Percentiles rank a stretch among this genome's conserved stretches.
These are phyloP conservation scores for Catonia carolina DNA, from an alignment of 2,888 invertebrate genomes.

Conservation along the genomic window DNA sequence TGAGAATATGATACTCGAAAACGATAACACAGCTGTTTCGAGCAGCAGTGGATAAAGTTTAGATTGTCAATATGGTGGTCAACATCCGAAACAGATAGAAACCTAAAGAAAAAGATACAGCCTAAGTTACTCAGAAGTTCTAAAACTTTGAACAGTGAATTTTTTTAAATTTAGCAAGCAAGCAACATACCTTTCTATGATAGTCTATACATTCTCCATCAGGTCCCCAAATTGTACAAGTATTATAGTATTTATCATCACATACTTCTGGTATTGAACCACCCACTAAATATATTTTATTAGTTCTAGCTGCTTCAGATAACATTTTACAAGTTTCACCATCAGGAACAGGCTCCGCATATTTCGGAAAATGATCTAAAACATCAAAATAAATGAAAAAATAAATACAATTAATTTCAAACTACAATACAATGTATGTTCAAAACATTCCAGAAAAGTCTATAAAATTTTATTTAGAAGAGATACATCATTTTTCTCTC, in stretches of 20 bases:
- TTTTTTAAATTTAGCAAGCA: too few species aligned
- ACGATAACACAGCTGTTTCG: too few species aligned
- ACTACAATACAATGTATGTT: constrained; percentile 9
- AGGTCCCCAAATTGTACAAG: constrained; percentile 78
- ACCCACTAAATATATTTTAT: constrained; percentile 73
- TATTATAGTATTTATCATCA: constrained; percentile 67
- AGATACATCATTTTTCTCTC: too few species aligned
- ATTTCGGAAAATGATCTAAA: constrained; percentile 67
- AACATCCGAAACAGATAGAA: too few species aligned
- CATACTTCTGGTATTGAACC: constrained; percentile 84
- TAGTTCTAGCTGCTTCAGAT: constrained; percentile 66
- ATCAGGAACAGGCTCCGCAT: constrained; percentile 75
- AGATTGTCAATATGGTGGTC: too few species aligned
- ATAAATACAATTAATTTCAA: constrained; percentile 16
- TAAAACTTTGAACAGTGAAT: too few species aligned
- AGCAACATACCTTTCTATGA: constrained; percentile 67
- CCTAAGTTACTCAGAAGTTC: too few species aligned
- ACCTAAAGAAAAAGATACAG: too few species aligned
- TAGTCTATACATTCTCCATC: constrained; percentile 69
- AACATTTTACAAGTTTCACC: constrained; percentile 63
- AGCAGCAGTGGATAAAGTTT: too few species aligned
- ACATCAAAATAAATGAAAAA: constrained; percentile 17
- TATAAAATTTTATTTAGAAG: too few species aligned
- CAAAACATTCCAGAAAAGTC: too few species aligned
- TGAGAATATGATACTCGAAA: too few species aligned